These are phyloP conservation scores for Aporophyla nigra DNA, from an alignment of 2,888 invertebrate species.

Conservation along the genomic window DNA sequence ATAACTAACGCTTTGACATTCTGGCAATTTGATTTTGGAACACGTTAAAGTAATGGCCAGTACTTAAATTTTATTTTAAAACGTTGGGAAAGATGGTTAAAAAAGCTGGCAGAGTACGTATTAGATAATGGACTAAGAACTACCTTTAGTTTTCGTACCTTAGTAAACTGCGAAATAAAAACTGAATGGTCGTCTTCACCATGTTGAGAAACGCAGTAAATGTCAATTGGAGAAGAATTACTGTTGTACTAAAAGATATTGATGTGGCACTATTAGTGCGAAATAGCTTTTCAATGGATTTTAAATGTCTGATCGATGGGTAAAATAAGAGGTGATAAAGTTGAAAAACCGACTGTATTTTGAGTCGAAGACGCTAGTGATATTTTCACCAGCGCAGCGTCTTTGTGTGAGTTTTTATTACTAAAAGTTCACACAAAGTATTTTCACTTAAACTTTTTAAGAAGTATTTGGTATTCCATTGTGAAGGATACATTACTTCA, in stretches of 20 bases:
- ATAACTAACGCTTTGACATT: no score
- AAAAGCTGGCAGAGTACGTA: neutral
- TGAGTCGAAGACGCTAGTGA: neutral
- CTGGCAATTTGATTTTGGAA: no score
- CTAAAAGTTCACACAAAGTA: neutral
- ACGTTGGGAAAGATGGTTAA: no score
- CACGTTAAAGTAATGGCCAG: no score
- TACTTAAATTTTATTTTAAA: no score
- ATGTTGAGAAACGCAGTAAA: slow-evolving; percentile 15
- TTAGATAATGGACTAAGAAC: neutral
- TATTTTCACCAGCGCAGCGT: no score
- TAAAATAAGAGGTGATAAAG: neutral
- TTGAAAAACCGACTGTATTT: slow-evolving; percentile 2
- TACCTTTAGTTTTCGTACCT: neutral
- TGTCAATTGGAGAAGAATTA: slow-evolving; percentile 34
- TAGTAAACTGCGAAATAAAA: slow-evolving; percentile 15
- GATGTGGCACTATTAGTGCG: slow-evolving; percentile 11
- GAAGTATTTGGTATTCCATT: neutral
- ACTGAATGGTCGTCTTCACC: slow-evolving; percentile 7
- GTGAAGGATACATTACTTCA: neutral
- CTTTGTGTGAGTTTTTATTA: no score
- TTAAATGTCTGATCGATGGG: neutral
- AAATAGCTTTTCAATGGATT: slow-evolving; percentile 23
- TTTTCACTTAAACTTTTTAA: neutral
- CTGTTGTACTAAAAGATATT: slow-evolving; percentile 39